phyloP scores from a whole-genome alignment of 2,888 invertebrate genomes.

The Cantharis rufa region DNA sequence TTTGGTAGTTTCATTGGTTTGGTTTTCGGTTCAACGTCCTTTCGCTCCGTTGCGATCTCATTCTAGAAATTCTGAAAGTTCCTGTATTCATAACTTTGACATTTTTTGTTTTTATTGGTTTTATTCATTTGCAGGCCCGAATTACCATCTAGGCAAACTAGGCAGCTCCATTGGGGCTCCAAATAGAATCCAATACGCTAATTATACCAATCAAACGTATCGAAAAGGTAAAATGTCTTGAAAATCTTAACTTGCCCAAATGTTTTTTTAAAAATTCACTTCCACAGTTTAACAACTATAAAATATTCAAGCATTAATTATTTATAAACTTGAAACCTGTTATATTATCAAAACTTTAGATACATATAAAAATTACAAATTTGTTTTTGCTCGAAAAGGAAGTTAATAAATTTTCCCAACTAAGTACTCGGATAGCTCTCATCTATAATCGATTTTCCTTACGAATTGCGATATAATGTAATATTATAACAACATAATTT shows the following conservation, averaged over 20 bases:
- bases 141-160: constrained; percentile 27
- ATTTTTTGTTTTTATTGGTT: constrained; percentile 10
- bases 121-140: constrained; percentile 25
- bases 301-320: background rate
- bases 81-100: background rate
- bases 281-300: background rate
- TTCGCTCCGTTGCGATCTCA: constrained; percentile 1
- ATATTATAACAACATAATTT: background rate
- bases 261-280: background rate
- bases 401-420: background rate
- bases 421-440: background rate
- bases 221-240: constrained; percentile 8
- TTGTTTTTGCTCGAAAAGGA: background rate
- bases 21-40: constrained; percentile 3
- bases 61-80: constrained; percentile 5
- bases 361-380: background rate
- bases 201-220: constrained; percentile 20
- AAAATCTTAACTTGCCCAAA: background rate
- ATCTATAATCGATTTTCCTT: background rate
- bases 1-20: background rate
- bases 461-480: too few species aligned
- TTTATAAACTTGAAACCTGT: background rate
- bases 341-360: background rate
- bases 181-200: constrained; percentile 14
- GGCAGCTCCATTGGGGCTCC: constrained; percentile 21